These are phyloP conservation scores for Phortica magna DNA, from an alignment of 2,888 invertebrate genomes.

Conservation along the genomic window DNA sequence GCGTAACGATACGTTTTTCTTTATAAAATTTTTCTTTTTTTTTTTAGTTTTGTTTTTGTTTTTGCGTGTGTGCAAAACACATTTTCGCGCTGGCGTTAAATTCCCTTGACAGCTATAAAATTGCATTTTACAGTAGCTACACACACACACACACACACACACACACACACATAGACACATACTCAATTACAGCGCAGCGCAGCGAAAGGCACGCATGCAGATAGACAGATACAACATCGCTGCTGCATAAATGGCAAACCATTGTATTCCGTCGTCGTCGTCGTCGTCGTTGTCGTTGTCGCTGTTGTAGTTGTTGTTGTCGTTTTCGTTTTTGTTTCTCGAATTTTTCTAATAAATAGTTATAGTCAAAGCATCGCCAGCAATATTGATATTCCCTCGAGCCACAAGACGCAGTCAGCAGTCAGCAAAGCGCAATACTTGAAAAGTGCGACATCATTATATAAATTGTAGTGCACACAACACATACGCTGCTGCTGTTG, in stretches of 20 bases:
- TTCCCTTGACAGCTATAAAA: conserved; percentile 78
- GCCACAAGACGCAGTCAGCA: conserved; percentile 21
- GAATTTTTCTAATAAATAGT: conserved; percentile 68
- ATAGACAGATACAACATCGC: neutral
- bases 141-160: conserved; percentile 34
- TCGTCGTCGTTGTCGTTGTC: neutral
- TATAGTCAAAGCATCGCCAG: conserved; percentile 60
- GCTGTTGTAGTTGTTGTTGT: neutral
- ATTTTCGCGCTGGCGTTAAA: conserved; percentile 70
- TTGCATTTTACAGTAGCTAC: conserved; percentile 73
- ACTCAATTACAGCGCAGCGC: conserved; percentile 4
- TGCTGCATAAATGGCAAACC: neutral
- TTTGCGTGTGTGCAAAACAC: conserved; percentile 16
- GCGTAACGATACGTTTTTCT: too few species aligned
- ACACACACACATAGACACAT: conserved; percentile 35
- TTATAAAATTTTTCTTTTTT: neutral
- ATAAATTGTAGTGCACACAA: conserved; percentile 58
- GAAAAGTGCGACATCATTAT: conserved; percentile 72
- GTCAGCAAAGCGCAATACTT: conserved; percentile 31
- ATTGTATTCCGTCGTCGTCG: neutral
- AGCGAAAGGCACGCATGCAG: conserved; percentile 6
- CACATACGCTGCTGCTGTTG: conserved; percentile 11
- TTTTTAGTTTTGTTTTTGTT: neutral
- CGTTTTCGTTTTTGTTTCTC: conserved; percentile 16
- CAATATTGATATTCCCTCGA: conserved; percentile 68